Evolutionary conservation across 2,797 vertebrate species (phyloP).

Genomic region (Salmo trutta): DNA sequence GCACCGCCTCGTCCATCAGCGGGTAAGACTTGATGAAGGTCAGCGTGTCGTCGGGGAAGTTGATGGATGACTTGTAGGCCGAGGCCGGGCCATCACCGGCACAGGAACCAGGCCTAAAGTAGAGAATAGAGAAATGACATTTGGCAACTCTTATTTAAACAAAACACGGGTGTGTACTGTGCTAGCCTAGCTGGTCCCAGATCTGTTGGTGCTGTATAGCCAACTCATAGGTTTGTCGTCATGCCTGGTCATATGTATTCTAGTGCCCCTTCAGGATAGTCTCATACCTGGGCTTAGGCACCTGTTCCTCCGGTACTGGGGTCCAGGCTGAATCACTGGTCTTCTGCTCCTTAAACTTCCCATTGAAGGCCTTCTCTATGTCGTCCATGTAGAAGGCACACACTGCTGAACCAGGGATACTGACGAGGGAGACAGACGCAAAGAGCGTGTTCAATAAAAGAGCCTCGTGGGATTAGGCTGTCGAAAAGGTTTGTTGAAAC

Average conservation of each 20-base stretch:
- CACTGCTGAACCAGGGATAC: constrained; percentile 92
- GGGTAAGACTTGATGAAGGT: constrained; percentile 93
- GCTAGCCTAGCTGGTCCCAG: background rate
- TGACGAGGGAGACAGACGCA: constrained; percentile 53
- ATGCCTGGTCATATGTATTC: background rate
- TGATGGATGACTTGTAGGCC: constrained; percentile 85
- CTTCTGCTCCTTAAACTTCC: constrained; percentile 93
- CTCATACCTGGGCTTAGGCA: constrained; percentile 88
- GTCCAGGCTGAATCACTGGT: constrained; percentile 92
- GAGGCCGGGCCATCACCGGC: constrained; percentile 86
- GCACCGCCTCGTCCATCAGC: constrained; percentile 90
- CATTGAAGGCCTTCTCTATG: constrained; percentile 90
- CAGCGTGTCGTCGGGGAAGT: constrained; percentile 91
- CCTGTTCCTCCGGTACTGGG: constrained; percentile 87
- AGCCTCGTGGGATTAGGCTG: background rate
- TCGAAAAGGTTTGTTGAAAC: background rate
- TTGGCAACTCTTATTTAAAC: background rate
- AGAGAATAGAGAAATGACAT: background rate
- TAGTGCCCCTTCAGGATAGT: background rate
- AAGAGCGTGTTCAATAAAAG: constrained; percentile 5
- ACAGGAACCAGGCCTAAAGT: constrained; percentile 87
- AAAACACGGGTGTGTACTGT: background rate
- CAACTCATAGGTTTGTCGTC: background rate
- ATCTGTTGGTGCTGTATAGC: background rate
- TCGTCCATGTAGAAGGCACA: constrained; percentile 96